Conservation (phyloP, 2,888 invertebrate genomes). For the Apotomis betuletana region DNA sequence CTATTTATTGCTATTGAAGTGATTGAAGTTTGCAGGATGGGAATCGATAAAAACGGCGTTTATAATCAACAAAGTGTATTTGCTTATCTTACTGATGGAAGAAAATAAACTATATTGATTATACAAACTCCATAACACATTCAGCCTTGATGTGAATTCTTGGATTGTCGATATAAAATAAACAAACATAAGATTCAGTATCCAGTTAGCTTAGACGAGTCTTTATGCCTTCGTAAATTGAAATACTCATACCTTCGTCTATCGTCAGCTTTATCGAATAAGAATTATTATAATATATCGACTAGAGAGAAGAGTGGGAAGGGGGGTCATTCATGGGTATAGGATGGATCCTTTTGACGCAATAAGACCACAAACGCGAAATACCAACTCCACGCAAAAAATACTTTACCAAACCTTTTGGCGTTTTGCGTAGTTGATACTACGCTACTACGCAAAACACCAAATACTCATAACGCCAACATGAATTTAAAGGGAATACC, state of each 20-base stretch:
- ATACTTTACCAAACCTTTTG: no score
- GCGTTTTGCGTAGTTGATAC: no score
- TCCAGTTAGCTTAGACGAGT: neutral
- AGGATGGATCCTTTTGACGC: neutral
- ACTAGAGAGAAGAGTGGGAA: neutral
- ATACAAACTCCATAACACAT: neutral
- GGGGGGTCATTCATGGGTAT: slow-evolving; percentile 7
- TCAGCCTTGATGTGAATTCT: neutral
- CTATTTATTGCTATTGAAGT: neutral
- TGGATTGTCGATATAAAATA: neutral
- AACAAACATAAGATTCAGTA: neutral
- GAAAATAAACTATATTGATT: slow-evolving; percentile 29
- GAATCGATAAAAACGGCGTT: slow-evolving; percentile 26
- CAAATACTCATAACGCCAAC: no score
- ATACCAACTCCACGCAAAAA: no score
- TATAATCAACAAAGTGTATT: slow-evolving; percentile 14
- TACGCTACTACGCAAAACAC: no score
- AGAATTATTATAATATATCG: no score
- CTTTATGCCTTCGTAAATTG: slow-evolving; percentile 1
- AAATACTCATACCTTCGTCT: neutral
- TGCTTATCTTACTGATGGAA: slow-evolving; percentile 16
- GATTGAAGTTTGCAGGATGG: slow-evolving; percentile 12
- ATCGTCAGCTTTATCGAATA: slow-evolving; percentile 9
- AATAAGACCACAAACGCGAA: no score
- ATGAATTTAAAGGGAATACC: no score